phyloP scores from a whole-genome alignment of 2,113 vertebrate genomes.

The Eurypyga helias region DNA sequence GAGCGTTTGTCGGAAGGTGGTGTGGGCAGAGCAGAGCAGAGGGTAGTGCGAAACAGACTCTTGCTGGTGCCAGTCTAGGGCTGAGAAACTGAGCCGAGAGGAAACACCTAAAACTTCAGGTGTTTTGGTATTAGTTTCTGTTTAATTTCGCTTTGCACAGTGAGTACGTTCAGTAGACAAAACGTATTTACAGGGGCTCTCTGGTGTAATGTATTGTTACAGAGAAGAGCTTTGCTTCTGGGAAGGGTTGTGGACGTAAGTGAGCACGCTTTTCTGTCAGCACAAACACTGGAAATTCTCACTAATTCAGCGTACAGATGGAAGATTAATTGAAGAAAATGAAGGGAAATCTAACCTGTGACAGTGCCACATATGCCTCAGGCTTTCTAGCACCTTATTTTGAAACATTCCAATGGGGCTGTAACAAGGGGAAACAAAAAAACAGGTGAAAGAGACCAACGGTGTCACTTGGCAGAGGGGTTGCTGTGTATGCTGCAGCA shows the following conservation, averaged over 20 bases:
- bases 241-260: not conserved
- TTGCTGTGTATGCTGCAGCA: not conserved
- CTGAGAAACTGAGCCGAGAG: not conserved
- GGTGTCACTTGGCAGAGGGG: not conserved
- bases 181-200: not conserved
- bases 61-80: not conserved
- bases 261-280: not conserved
- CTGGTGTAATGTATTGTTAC: not conserved
- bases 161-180: not conserved
- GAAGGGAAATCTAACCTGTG: not conserved
- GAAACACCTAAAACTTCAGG: not conserved
- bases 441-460: not conserved
- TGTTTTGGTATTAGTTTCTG: not conserved
- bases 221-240: not conserved
- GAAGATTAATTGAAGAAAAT: not conserved
- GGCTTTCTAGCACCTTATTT: not conserved
- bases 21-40: not conserved
- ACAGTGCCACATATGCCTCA: not conserved
- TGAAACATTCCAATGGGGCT: not conserved
- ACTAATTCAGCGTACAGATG: not conserved
- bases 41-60: not conserved
- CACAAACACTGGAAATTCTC: not conserved
- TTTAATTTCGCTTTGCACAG: not conserved
- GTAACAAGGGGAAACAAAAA: not conserved
- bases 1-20: not conserved